Percentiles rank a stretch among this genome's conserved stretches.
phyloP scores from a whole-genome alignment of 2,888 invertebrate genomes.

The Biston betularia region DNA sequence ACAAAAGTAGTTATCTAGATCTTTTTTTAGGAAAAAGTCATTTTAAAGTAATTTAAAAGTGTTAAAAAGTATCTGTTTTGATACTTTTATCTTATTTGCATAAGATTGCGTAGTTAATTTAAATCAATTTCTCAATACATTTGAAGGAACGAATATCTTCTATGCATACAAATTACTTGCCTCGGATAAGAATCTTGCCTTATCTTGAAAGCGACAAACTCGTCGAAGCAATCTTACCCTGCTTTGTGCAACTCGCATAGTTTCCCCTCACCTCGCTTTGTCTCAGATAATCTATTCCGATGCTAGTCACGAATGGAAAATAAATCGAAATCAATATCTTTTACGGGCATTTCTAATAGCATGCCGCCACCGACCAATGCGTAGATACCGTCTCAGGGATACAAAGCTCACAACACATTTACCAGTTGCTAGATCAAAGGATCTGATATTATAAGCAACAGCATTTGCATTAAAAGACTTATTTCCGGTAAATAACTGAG shows the following conservation, averaged over 20 bases:
- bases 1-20: too few species aligned
- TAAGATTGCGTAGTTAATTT: slow-evolving; percentile 19
- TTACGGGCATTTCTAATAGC: slow-evolving; percentile 72
- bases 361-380: slow-evolving; percentile 55
- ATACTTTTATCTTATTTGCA: slow-evolving; percentile 16
- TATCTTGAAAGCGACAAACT: slow-evolving; percentile 21
- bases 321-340: slow-evolving; percentile 81
- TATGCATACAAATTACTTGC: slow-evolving; percentile 33
- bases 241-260: slow-evolving; percentile 41
- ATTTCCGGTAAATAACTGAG: slow-evolving; percentile 55
- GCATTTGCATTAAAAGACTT: slow-evolving; percentile 48
- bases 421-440: slow-evolving; percentile 13
- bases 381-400: slow-evolving; percentile 16
- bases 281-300: slow-evolving; percentile 68
- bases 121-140: slow-evolving; percentile 19
- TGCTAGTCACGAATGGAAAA: slow-evolving; percentile 76
- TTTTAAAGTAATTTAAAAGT: too few species aligned
- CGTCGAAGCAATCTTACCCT: slow-evolving; percentile 27
- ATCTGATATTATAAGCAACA: slow-evolving; percentile 34
- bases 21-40: too few species aligned
- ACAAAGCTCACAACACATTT: background rate
- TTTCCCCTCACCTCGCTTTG: slow-evolving; percentile 47
- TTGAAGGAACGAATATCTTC: slow-evolving; percentile 18
- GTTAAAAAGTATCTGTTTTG: background rate
- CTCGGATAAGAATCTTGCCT: slow-evolving; percentile 20